Conservation (phyloP, 2,797 vertebrate species). For the Peromyscus attwateri region DNA sequence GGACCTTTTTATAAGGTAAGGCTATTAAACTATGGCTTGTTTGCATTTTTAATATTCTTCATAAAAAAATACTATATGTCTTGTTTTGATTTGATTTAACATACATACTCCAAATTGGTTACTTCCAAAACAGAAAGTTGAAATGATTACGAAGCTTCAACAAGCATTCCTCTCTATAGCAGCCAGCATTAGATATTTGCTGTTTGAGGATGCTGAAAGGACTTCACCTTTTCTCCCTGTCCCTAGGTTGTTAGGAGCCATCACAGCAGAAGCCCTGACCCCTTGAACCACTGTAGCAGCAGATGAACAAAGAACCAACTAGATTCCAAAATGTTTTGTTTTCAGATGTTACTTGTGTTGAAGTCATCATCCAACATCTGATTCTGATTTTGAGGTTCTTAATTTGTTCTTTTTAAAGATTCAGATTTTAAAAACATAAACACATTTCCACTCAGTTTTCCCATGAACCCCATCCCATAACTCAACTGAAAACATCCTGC, state of each 20-base stretch:
- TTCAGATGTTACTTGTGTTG: constrained; percentile 62
- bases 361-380: constrained; percentile 72
- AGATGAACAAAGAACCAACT: constrained; percentile 65
- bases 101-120: not conserved
- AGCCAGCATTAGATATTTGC: not conserved
- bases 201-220: not conserved
- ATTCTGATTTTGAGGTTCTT: constrained; percentile 75
- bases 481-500: constrained; percentile 60
- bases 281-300: constrained; percentile 55
- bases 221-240: not conserved
- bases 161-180: not conserved
- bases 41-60: constrained; percentile 17
- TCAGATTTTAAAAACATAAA: constrained; percentile 65
- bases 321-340: constrained; percentile 78
- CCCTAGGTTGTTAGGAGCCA: not conserved
- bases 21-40: not conserved
- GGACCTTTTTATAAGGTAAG: not conserved
- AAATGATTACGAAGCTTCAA: constrained; percentile 34
- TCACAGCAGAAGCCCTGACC: constrained; percentile 42
- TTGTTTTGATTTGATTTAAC: constrained; percentile 29
- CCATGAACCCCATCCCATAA: constrained; percentile 52
- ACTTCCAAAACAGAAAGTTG: constrained; percentile 43
- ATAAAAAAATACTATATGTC: not conserved
- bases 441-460: constrained; percentile 65
- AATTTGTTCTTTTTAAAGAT: constrained; percentile 73